These are phyloP conservation scores for Dolomedes plantarius DNA, from an alignment of 2,888 invertebrate species.

Conservation along the genomic window DNA sequence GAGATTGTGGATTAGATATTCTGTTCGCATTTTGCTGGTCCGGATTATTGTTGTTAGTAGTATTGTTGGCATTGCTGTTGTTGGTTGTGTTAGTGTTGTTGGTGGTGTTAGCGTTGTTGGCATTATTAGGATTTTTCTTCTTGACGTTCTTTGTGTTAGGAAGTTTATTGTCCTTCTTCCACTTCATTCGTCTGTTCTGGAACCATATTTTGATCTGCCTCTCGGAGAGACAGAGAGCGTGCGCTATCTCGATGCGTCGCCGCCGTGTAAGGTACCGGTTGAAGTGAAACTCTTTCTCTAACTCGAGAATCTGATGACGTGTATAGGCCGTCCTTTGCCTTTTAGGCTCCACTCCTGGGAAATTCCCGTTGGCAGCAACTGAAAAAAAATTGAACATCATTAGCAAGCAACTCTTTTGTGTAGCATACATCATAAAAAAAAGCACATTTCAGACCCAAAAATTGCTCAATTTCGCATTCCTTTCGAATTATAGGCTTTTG, in stretches of 20 bases:
- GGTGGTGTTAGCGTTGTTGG: constrained; percentile 79
- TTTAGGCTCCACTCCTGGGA: constrained; percentile 95
- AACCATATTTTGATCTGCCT: constrained; percentile 94
- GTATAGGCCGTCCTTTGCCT: constrained; percentile 98
- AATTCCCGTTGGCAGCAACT: constrained; percentile 78
- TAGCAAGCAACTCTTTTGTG: background rate
- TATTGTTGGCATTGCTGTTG: constrained; percentile 51
- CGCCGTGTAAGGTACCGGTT: constrained; percentile 96
- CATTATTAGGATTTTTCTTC: constrained; percentile 81
- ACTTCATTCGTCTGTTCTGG: constrained; percentile 85
- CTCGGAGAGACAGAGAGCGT: constrained; percentile 93
- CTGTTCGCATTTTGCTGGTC: constrained; percentile 71
- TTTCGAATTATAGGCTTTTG: too few relatives aligned
- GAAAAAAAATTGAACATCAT: constrained; percentile 20
- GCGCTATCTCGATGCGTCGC: constrained; percentile 97
- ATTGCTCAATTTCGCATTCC: background rate
- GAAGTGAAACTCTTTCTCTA: constrained; percentile 98
- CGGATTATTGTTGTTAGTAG: constrained; percentile 79
- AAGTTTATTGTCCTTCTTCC: constrained; percentile 91
- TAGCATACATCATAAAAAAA: background rate
- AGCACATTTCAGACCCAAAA: too few relatives aligned
- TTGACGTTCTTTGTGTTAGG: constrained; percentile 89
- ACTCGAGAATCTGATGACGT: constrained; percentile 96
- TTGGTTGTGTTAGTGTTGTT: constrained; percentile 78
- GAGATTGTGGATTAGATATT: constrained; percentile 65